Base-by-base conservation (phyloP, 2,113 vertebrate genomes). In the Lophius piscatorius region DNA sequence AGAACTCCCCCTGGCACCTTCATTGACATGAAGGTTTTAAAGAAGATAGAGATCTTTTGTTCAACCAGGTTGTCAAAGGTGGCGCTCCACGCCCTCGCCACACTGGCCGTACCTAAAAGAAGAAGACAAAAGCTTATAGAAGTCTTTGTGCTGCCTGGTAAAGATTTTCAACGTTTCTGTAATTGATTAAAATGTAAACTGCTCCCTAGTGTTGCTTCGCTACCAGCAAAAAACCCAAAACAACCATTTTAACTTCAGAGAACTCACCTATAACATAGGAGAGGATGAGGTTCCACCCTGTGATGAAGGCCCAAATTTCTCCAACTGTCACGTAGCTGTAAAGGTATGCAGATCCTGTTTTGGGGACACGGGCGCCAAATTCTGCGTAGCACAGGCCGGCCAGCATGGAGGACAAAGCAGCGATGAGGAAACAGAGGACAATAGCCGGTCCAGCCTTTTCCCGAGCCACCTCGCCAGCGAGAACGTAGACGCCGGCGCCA, bases 291-390 rank as follows among this genome's bases (percentile, higher is more conserved):
- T 97, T 99, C 97, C 96, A 99, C 1, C 97, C 97, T 0, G 97
- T 94, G 55, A 95, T 95, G 83, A 99, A 99, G 78, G 97, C 97
- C 93, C 96, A 98, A 62, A 99, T 94, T 85, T 99, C 97, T 0
- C 97, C 97, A 0, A 99, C 96, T 0, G 97, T 98, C 46, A 99
- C 95, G 0, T 97, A 98, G 85, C 96, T 99, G 91, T 99, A 99
- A 24, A 99, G 92, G 76, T 99, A 99, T 0, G 95, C 97, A 17
- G 97, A 99, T 34, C 97, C 97, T 0, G 96, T 95, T 77, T 95
- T 94, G 64, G 96, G 97, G 5, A 98, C 97, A 0, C 96, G 93
- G 35, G 97, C 96, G 0, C 96, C 97, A 16, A 99, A 98, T 68
- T 98, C 97, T 0, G 97, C 96, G 0, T 99, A 99, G 88, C 96